Conservation (phyloP, 2,888 invertebrate genomes). For the Agapetus fuscipes region DNA sequence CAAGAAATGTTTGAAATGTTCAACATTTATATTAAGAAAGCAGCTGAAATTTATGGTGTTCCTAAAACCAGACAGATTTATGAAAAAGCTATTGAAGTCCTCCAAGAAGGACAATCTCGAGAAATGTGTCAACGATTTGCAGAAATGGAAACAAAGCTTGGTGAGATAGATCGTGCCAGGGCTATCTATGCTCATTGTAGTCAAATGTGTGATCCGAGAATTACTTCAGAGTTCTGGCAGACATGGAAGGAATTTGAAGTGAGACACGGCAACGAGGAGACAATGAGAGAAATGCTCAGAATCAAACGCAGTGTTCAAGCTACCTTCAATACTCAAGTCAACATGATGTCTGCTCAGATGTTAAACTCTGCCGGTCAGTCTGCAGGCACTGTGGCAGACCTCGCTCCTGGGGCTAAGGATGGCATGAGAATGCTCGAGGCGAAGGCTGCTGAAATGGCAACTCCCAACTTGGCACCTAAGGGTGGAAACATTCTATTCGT, state of each 20-base stretch:
- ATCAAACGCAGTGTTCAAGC: slow-evolving; percentile 97
- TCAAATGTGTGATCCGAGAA: slow-evolving; percentile 98
- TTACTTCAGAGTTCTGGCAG: slow-evolving; percentile 93
- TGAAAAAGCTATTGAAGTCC: slow-evolving; percentile 91
- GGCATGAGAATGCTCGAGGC: slow-evolving; percentile 85
- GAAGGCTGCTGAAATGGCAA: slow-evolving; percentile 62
- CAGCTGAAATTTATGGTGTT: slow-evolving; percentile 95
- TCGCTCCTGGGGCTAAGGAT: slow-evolving; percentile 69
- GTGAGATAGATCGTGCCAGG: slow-evolving; percentile 95
- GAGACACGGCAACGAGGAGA: slow-evolving; percentile 98
- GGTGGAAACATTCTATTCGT: slow-evolving; percentile 70
- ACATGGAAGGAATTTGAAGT: slow-evolving; percentile 99
- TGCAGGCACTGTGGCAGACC: slow-evolving; percentile 59
- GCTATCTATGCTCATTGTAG: slow-evolving; percentile 97
- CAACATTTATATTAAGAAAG: slow-evolving; percentile 97
- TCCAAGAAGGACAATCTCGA: slow-evolving; percentile 82
- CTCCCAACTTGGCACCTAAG: slow-evolving; percentile 34
- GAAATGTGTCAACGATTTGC: slow-evolving; percentile 96
- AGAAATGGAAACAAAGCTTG: slow-evolving; percentile 96
- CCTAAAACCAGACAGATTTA: slow-evolving; percentile 96
- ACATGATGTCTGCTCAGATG: slow-evolving; percentile 99
- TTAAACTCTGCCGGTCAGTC: slow-evolving; percentile 63
- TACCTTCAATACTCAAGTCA: slow-evolving; percentile 95
- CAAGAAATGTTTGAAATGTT: slow-evolving; percentile 97
- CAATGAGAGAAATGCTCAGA: slow-evolving; percentile 96